Evolutionary conservation across 2,888 invertebrate species (phyloP).

Genomic region (Leptinotarsa tumamoca): DNA sequence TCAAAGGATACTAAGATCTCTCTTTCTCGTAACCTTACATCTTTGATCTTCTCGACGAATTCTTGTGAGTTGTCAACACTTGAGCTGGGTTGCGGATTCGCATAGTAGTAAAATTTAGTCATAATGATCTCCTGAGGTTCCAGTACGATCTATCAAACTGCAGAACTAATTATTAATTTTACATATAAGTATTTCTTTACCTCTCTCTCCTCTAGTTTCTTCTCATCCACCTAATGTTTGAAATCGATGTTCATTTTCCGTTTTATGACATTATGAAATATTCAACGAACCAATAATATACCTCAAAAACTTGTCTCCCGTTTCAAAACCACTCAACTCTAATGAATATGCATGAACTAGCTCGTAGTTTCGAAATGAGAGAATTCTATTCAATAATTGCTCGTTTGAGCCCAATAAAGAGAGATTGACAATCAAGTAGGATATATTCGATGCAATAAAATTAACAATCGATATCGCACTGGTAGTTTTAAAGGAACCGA

Average conservation of each 20-base stretch:
- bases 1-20: too few species aligned
- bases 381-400: constrained; percentile 5
- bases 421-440: not conserved
- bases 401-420: not conserved
- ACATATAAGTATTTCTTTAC: too few species aligned
- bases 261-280: not conserved
- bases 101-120: too few species aligned
- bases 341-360: constrained; percentile 1
- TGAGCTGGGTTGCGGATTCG: too few species aligned
- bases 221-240: too few species aligned
- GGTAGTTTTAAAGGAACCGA: not conserved
- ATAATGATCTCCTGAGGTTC: too few species aligned
- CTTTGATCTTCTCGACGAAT: too few species aligned
- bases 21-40: too few species aligned
- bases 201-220: too few species aligned
- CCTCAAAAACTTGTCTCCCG: not conserved
- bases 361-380: not conserved
- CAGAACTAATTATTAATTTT: too few species aligned
- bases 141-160: too few species aligned
- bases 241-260: not conserved
- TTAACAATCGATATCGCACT: not conserved
- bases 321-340: not conserved
- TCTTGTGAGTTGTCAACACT: too few species aligned
- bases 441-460: not conserved
- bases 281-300: not conserved